Evolutionary conservation across 2,113 vertebrate genomes (phyloP).

Genomic region (Tylochromis polylepis): DNA sequence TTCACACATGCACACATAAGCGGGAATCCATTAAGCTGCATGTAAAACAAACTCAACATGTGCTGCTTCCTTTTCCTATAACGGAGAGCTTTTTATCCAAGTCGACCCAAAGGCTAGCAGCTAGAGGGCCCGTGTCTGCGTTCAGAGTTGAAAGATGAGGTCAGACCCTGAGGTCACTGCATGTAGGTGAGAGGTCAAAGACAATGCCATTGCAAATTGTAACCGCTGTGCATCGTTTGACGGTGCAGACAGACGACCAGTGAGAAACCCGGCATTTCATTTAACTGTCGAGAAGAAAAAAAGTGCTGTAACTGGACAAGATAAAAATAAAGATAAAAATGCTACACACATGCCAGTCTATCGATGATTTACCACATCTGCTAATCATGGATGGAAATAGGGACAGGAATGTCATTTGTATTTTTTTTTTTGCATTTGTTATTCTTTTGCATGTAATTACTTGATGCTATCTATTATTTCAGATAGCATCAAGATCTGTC

Average conservation of each 20-base stretch:
- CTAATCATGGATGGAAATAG: background rate
- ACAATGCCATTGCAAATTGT: constrained; percentile 1
- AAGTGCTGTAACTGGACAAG: background rate
- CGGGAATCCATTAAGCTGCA: constrained; percentile 63
- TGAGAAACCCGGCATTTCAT: background rate
- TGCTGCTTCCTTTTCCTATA: constrained; percentile 64
- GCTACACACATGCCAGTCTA: background rate
- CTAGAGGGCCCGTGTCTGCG: background rate
- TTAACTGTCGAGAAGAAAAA: background rate
- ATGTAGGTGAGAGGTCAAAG: constrained; percentile 54
- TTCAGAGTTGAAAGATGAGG: constrained; percentile 43
- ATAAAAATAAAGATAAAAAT: background rate
- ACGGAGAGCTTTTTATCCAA: constrained; percentile 51
- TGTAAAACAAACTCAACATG: constrained; percentile 70
- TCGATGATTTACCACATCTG: background rate
- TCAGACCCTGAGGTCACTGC: constrained; percentile 17
- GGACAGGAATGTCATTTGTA: background rate
- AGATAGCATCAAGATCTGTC: background rate
- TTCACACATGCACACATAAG: constrained; percentile 60
- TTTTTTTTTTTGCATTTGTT: background rate
- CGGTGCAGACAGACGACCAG: background rate
- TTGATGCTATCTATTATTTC: background rate
- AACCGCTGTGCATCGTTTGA: background rate
- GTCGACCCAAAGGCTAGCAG: constrained; percentile 35
- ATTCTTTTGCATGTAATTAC: background rate